A percentile compares a stretch with the other conserved stretches of the same genome.
These are phyloP conservation scores for Sphyrna mokarran DNA, from an alignment of 2,113 vertebrate species.

Conservation along the genomic window DNA sequence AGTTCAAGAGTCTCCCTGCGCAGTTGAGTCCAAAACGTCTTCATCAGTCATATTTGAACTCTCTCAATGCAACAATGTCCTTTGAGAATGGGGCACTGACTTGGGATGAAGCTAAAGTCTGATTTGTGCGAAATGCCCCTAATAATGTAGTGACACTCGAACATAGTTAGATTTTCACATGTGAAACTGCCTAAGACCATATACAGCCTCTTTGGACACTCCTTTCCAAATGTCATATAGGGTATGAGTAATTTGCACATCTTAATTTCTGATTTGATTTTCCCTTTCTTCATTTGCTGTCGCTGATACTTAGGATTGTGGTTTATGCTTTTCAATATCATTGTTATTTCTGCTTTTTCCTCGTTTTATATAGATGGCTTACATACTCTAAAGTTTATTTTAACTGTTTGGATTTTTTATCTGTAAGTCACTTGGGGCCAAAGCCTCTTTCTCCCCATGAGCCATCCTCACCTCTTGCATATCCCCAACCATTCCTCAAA, in stretches of 20 bases:
- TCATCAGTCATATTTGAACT: neutral
- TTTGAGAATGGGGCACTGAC: neutral
- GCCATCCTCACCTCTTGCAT: no score
- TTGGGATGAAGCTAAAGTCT: neutral
- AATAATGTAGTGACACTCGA: neutral
- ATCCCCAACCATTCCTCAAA: neutral
- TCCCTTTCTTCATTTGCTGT: neutral
- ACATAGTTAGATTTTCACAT: neutral
- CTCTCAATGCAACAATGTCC: neutral
- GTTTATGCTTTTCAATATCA: neutral
- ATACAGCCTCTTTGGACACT: neutral
- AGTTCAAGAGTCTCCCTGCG: neutral
- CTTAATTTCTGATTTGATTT: neutral
- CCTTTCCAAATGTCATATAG: neutral
- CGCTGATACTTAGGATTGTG: neutral
- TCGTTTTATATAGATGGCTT: neutral
- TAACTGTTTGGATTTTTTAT: neutral
- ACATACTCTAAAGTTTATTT: neutral
- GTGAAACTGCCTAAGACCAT: neutral
- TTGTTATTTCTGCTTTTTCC: neutral
- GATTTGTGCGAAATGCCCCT: neutral
- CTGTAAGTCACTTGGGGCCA: neutral
- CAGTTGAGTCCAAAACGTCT: neutral
- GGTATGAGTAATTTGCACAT: neutral
- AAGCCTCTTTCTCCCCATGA: neutral